phyloP scores from a whole-genome alignment of 2,113 vertebrate genomes.

The Capricornis sumatraensis region DNA sequence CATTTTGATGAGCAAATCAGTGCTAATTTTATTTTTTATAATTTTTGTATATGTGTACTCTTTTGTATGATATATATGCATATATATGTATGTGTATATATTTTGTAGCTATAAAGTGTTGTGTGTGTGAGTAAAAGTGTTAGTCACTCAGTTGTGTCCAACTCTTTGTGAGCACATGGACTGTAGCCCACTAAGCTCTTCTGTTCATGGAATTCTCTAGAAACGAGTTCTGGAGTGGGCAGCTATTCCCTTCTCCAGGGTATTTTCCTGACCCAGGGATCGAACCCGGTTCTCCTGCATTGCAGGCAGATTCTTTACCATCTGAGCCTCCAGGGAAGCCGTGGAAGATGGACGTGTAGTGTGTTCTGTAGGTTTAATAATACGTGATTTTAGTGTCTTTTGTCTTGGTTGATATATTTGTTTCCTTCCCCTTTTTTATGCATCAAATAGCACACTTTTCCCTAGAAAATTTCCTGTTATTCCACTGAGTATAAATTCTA shows the following conservation, averaged over 20 bases:
- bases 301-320: not conserved
- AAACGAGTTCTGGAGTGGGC: not conserved
- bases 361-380: not conserved
- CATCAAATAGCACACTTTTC: not conserved
- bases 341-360: not conserved
- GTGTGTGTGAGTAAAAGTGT: not conserved
- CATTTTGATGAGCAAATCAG: not conserved
- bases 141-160: not conserved
- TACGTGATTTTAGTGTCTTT: not conserved
- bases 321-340: rapidly evolving
- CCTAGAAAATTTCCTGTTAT: not conserved
- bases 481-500: not conserved
- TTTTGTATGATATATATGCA: too few relatives aligned
- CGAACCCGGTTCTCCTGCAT: rapidly evolving
- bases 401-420: not conserved
- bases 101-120: not conserved
- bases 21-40: not conserved
- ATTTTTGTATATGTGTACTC: not conserved
- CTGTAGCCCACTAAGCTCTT: not conserved
- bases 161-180: not conserved
- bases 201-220: not conserved
- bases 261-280: not conserved
- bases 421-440: not conserved
- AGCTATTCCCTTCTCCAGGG: not conserved
- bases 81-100: not conserved